Evolutionary conservation across 1,140 invertebrate species (phyloP).

Genomic region (Drosophila ambigua): DNA sequence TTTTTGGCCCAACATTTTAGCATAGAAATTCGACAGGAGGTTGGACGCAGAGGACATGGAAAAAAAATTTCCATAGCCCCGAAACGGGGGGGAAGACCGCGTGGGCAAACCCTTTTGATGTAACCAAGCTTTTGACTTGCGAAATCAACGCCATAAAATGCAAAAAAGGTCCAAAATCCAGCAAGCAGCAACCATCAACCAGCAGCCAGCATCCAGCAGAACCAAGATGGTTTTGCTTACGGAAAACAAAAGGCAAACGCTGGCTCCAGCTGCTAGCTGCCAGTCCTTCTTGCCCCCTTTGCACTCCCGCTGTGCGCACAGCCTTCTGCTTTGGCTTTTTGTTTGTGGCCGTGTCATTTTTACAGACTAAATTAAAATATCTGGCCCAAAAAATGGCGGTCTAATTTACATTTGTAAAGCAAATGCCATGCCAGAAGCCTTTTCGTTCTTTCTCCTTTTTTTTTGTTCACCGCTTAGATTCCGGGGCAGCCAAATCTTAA

Average conservation of each 20-base stretch:
- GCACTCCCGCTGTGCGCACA: conserved; percentile 25
- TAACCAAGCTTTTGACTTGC: conserved; percentile 71
- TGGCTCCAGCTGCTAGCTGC: conserved; percentile 20
- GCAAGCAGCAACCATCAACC: too few relatives aligned
- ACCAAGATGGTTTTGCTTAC: conserved; percentile 56
- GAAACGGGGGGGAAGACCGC: conserved; percentile 6
- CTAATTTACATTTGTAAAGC: conserved; percentile 81
- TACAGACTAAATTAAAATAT: conserved; percentile 81
- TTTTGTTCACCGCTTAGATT: conserved; percentile 2
- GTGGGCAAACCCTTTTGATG: conserved; percentile 78
- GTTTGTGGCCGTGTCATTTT: conserved; percentile 80
- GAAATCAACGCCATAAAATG: conserved; percentile 69
- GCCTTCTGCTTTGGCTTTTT: conserved; percentile 38
- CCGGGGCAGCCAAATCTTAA: conserved; percentile 70
- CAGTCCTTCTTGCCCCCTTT: neutral
- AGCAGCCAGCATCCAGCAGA: too few relatives aligned
- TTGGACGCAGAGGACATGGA: conserved; percentile 15
- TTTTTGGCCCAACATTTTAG: conserved; percentile 69
- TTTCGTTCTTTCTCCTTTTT: conserved; percentile 30
- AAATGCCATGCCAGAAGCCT: conserved; percentile 70
- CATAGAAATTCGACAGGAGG: conserved; percentile 79
- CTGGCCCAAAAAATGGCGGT: conserved; percentile 66
- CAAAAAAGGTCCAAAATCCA: conserved; percentile 20
- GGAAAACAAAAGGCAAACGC: conserved; percentile 70
- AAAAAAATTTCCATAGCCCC: conserved; percentile 73